Conservation (phyloP, 1,140 invertebrate genomes). For the Cheumatopsyche charites region DNA sequence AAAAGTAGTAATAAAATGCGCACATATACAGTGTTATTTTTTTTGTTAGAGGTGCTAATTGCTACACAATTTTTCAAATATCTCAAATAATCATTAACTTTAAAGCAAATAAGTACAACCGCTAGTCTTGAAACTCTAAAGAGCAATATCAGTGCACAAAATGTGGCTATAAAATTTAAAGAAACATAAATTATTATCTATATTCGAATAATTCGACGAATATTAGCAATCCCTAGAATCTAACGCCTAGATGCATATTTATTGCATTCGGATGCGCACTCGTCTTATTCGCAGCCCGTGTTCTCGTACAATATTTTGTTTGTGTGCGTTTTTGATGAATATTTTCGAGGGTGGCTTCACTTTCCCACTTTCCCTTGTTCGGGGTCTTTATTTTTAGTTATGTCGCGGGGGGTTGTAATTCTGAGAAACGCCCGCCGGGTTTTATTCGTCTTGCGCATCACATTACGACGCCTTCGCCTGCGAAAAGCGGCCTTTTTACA, state of each 20-base stretch:
- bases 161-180: too few species aligned
- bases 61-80: too few species aligned
- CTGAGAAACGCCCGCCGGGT: constrained; percentile 41
- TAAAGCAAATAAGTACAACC: too few species aligned
- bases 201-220: too few species aligned
- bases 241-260: not conserved
- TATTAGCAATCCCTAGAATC: too few species aligned
- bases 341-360: constrained; percentile 32
- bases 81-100: too few species aligned
- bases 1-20: too few species aligned
- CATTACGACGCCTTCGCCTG: constrained; percentile 19
- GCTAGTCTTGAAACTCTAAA: too few species aligned
- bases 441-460: constrained; percentile 35
- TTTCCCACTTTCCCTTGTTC: constrained; percentile 29
- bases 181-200: too few species aligned
- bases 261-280: constrained; percentile 27
- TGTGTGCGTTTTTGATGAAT: constrained; percentile 41
- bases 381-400: constrained; percentile 41
- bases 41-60: too few species aligned
- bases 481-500: not conserved
- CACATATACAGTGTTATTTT: too few species aligned
- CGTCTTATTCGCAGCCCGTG: constrained; percentile 19
- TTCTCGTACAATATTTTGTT: not conserved
- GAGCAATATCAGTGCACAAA: too few species aligned
- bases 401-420: constrained; percentile 42